Evolutionary conservation across 2,888 invertebrate genomes (phyloP), one percentile per base, ranked within the genome.

Genomic region (Drosophila pullipes): DNA sequence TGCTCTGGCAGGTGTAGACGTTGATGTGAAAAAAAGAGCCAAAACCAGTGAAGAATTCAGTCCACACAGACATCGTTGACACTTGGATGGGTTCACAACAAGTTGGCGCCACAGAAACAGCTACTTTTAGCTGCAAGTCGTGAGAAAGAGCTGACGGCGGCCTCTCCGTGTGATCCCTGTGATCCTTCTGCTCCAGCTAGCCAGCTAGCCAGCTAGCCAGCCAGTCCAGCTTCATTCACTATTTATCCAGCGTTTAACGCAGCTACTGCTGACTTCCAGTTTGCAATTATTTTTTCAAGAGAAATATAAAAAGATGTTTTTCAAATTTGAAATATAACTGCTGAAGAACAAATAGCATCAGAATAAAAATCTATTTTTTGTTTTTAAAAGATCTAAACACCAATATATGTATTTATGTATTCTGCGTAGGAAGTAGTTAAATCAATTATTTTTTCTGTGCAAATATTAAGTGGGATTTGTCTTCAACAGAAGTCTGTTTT

Each of bases 161-260:
- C 69, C 47, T 16, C 57, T 44, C 25, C 22, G 16, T 58, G 39
- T 30, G 62, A 69, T 69, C 78, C 67, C 82, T 63, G 31, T 71
- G 78, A 83, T 74, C 73, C 70, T 73, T 68, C 47, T 47, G 47
- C 47, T 47, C 47, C 47, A 47, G 47, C 47, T 47, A 47, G 54
- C 62, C 44, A 25, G 47, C 47, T 47, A 47, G 54, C 62, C 44
- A 25, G 31, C 22, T 47, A 47, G 54, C 62, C 44, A 58, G 58
- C 31, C 31, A 62, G 41, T 61, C 25, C 52, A 61, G 41, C 39
- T 57, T 57, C 37, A 39, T 4, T 11, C 25, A 39, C 11, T 84
- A 50, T 84, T 87, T 83, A 68, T 39, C 31, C 41, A 67, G 58
- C 62, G 65, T 64, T 87, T 87, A 83, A 57, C 82, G 58, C 33